phyloP scores from a whole-genome alignment of 1,140 invertebrate genomes.

The Drosophila equinoxialis region DNA sequence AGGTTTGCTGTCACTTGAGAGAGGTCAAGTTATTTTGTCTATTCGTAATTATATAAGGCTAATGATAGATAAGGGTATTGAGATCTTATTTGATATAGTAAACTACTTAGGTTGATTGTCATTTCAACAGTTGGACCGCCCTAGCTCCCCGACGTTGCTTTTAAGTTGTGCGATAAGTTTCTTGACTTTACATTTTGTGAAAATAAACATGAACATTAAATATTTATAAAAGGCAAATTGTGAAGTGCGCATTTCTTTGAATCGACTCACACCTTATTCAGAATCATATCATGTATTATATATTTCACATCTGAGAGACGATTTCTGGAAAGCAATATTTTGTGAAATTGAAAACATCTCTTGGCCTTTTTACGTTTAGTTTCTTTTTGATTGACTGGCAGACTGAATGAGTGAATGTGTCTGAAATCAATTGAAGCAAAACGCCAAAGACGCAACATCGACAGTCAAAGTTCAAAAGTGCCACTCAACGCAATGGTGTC shows the following conservation, averaged over 20 bases:
- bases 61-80: conserved; percentile 24
- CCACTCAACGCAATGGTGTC: conserved; percentile 58
- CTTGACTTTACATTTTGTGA: conserved; percentile 8
- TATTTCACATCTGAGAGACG: conserved; percentile 38
- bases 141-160: background rate
- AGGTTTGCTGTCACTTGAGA: background rate
- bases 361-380: conserved; percentile 38
- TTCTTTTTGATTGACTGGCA: conserved; percentile 40
- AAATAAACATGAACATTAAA: conserved; percentile 25
- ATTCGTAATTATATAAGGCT: background rate
- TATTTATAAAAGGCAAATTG: conserved; percentile 49
- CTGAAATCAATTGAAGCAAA: conserved; percentile 70
- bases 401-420: conserved; percentile 30
- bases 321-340: conserved; percentile 48
- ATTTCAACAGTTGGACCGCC: background rate
- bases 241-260: conserved; percentile 39
- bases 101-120: conserved; percentile 4
- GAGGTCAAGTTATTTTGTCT: conserved; percentile 6
- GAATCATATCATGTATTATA: background rate
- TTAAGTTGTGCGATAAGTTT: conserved; percentile 23
- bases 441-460: conserved; percentile 41
- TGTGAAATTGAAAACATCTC: conserved; percentile 52
- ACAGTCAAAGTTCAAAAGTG: conserved; percentile 79
- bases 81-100: background rate
- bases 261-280: conserved; percentile 6